These are phyloP conservation scores for Drosophila limbata DNA, from an alignment of 2,888 invertebrate species.

Conservation along the genomic window DNA sequence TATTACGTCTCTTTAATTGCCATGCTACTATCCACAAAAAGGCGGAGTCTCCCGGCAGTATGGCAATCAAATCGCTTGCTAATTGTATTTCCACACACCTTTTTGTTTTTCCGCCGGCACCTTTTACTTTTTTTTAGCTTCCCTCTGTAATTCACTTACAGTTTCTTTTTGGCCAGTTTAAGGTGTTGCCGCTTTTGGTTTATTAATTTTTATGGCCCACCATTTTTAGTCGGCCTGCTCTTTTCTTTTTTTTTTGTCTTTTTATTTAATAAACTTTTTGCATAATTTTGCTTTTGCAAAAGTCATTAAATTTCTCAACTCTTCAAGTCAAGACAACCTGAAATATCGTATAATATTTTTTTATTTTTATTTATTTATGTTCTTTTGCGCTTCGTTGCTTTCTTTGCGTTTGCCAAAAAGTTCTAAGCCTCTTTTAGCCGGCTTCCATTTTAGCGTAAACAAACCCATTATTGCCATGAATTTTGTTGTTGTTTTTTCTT, in stretches of 20 bases:
- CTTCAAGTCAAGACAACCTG: slow-evolving; percentile 33
- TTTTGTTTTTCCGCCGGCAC: slow-evolving; percentile 46
- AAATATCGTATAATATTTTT: slow-evolving; percentile 13
- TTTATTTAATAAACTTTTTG: slow-evolving; percentile 17
- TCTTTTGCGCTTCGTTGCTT: slow-evolving; percentile 37
- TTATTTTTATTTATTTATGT: slow-evolving; percentile 13
- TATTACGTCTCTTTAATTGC: slow-evolving; percentile 57
- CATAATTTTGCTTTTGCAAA: slow-evolving; percentile 26
- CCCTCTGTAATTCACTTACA: slow-evolving; percentile 55
- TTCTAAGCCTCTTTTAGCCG: slow-evolving; percentile 44
- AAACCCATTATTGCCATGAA: slow-evolving; percentile 60
- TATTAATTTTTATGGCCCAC: slow-evolving; percentile 61
- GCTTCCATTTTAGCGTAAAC: slow-evolving; percentile 58
- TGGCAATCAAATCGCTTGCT: slow-evolving; percentile 40
- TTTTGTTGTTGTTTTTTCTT: slow-evolving; percentile 16
- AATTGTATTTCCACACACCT: slow-evolving; percentile 65
- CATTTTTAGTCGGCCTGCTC: slow-evolving; percentile 17
- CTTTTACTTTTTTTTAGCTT: slow-evolving; percentile 17
- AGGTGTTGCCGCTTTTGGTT: slow-evolving; percentile 59
- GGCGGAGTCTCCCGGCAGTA: slow-evolving; percentile 12
- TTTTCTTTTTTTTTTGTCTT: slow-evolving; percentile 15
- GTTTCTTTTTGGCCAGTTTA: slow-evolving; percentile 45
- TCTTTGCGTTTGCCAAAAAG: slow-evolving; percentile 32
- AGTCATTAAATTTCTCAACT: slow-evolving; percentile 37
- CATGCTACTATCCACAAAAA: background rate